Evolutionary conservation across 2,888 invertebrate species (phyloP), one percentile per base, ranked within the genome.

Genomic region (Leptinotarsa haldemani): DNA sequence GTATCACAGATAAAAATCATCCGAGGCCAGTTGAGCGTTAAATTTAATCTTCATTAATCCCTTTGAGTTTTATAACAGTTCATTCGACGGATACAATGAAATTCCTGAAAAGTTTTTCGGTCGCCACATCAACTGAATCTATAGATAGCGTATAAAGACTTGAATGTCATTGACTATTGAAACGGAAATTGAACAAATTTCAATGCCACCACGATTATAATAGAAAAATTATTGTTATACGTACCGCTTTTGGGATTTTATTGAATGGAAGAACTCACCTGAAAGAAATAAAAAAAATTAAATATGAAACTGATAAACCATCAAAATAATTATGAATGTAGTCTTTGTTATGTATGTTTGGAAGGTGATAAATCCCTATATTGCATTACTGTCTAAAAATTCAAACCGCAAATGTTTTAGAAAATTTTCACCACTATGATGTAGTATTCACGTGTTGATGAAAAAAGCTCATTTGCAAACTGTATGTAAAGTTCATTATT

Each of bases 21-120:
- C 30, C n/a, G 40, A 61, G 40, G 61, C 40, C 25, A n/a, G n/a
- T 18, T 7, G 40, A 61, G 61, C 61, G 30, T 61, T 40, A 40
- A 61, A 61, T 61, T 61, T 61, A 61, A 61, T 61, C 61, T 30
- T 61, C 61, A 61, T 30, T 61, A 61, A 61, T 61, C 61, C 61
- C 30, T 30, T 61, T 61, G 40, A 61, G 30, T 25, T 61, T 61
- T 61, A 61, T 61, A 61, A 61, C 30, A 25, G 61, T 61, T 25
- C 30, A 61, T 61, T n/a, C 7, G 9, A 40, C n/a, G 61, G 30
- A 40, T 30, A 61, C n/a, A 61, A 61, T 61, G 30, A 30, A 61
- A 61, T 61, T 25, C 13, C 61, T 25, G 40, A 61, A 61, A 61
- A 61, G 30, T 61, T 30, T 61, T 40, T 61, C 30, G 61, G 61